A percentile compares a stretch with the other conserved stretches of the same genome.
These are phyloP conservation scores for Zosterops borbonicus DNA, from an alignment of 2,113 vertebrate species.

Conservation along the genomic window DNA sequence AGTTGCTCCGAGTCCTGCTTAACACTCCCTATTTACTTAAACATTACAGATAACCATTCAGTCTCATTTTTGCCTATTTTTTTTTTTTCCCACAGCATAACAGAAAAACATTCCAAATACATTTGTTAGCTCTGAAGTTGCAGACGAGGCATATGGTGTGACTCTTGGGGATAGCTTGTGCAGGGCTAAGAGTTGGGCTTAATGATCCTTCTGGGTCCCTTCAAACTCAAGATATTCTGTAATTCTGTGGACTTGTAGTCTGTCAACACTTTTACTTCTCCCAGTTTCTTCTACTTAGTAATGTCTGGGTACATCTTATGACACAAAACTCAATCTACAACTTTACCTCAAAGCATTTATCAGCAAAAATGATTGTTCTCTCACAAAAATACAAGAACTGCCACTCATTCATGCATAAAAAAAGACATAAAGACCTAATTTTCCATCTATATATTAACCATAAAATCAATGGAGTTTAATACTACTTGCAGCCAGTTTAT, in stretches of 20 bases:
- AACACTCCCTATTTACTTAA: not conserved
- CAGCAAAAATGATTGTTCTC: not conserved
- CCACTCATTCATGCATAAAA: not conserved
- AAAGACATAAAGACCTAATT: not conserved
- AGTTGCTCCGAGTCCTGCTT: not conserved
- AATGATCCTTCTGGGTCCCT: not conserved
- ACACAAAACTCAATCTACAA: not conserved
- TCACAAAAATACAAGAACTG: not conserved
- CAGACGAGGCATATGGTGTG: not conserved
- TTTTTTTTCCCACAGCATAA: not conserved
- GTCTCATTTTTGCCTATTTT: not conserved
- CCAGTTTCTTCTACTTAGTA: not conserved
- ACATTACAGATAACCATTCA: not conserved
- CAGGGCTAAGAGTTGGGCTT: not conserved
- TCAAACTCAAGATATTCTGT: not conserved
- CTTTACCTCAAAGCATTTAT: not conserved
- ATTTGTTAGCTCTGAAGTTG: not conserved
- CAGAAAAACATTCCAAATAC: not conserved
- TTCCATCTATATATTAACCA: not conserved
- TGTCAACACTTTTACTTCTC: not conserved
- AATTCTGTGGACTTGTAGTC: not conserved
- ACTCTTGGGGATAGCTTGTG: not conserved
- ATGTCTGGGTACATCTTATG: not conserved
- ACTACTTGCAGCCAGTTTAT: not conserved
- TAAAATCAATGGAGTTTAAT: not conserved